Evolutionary conservation across 2,113 vertebrate species (phyloP).

Genomic region (Anarrhichthys ocellatus): DNA sequence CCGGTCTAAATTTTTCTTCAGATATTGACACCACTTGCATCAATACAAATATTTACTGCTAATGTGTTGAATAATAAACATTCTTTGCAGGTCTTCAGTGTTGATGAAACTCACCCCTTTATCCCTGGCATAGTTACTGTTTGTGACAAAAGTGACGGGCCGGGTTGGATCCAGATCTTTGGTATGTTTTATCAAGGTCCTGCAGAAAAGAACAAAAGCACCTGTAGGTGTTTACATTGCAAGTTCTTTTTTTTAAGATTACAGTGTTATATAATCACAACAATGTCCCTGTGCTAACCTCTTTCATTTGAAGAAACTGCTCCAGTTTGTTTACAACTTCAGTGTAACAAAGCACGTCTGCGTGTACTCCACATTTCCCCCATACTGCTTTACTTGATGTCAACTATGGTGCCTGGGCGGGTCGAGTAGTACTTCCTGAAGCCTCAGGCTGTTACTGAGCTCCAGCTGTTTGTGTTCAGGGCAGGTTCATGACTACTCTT

Average conservation of each 20-base stretch:
- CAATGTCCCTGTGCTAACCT: background rate
- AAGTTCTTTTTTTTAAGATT: background rate
- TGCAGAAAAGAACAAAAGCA: conserved; percentile 61
- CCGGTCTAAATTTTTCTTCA: too few species aligned
- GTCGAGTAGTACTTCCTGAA: background rate
- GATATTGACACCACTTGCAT: background rate
- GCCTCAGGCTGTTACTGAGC: conserved; percentile 4
- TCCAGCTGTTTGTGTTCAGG: conserved; percentile 29
- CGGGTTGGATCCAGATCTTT: conserved; percentile 89
- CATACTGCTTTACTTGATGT: background rate
- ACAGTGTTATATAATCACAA: background rate
- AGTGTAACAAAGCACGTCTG: background rate
- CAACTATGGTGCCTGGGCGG: background rate
- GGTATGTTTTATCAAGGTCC: conserved; percentile 90
- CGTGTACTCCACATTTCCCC: background rate
- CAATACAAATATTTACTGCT: background rate
- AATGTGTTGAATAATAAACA: background rate
- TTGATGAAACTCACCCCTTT: conserved; percentile 86
- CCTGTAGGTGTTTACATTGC: background rate
- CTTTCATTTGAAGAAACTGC: background rate
- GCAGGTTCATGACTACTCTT: conserved; percentile 13
- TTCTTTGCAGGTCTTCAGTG: background rate
- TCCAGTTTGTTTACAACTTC: background rate
- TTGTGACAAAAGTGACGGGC: conserved; percentile 91
- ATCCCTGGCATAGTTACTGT: conserved; percentile 85